Percentiles rank a stretch among this genome's conserved stretches.
Conservation (phyloP, 2,888 invertebrate genomes). For the Candidula unifasciata region DNA sequence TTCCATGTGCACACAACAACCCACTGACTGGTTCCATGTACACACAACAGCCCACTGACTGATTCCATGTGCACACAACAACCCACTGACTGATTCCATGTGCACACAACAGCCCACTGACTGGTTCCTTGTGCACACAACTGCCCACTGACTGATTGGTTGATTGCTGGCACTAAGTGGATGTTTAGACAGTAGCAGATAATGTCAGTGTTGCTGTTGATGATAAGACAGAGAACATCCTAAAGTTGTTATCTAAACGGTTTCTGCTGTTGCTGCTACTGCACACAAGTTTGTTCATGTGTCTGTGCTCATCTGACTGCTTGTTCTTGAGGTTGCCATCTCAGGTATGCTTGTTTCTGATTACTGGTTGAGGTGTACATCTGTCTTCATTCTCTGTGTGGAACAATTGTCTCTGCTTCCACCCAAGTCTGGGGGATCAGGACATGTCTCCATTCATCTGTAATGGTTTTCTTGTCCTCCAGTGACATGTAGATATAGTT, state of each 20-base stretch:
- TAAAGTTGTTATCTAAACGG: neutral
- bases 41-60: too few relatives aligned
- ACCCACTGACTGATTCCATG: too few relatives aligned
- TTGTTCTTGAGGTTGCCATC: conserved; percentile 34
- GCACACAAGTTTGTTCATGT: conserved; percentile 39
- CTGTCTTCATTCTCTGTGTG: neutral
- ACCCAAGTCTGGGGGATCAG: neutral
- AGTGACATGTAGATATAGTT: neutral
- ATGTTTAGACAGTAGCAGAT: neutral
- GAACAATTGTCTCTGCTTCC: neutral
- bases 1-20: too few relatives aligned
- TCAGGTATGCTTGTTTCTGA: conserved; percentile 1
- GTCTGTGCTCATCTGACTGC: conserved; percentile 37
- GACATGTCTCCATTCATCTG: neutral
- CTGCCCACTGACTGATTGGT: too few relatives aligned
- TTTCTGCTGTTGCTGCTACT: conserved; percentile 16
- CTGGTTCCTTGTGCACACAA: too few relatives aligned
- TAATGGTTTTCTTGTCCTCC: neutral
- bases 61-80: too few relatives aligned
- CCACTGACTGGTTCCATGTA: too few relatives aligned
- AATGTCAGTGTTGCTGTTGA: neutral
- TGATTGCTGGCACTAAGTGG: neutral
- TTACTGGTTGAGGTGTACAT: conserved; percentile 27
- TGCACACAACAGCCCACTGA: too few relatives aligned
- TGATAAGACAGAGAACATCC: conserved; percentile 17